Percentiles rank a stretch among this genome's conserved stretches.
These are phyloP conservation scores for Strigamia transsilvanica DNA, from an alignment of 2,888 invertebrate genomes.

Conservation along the genomic window DNA sequence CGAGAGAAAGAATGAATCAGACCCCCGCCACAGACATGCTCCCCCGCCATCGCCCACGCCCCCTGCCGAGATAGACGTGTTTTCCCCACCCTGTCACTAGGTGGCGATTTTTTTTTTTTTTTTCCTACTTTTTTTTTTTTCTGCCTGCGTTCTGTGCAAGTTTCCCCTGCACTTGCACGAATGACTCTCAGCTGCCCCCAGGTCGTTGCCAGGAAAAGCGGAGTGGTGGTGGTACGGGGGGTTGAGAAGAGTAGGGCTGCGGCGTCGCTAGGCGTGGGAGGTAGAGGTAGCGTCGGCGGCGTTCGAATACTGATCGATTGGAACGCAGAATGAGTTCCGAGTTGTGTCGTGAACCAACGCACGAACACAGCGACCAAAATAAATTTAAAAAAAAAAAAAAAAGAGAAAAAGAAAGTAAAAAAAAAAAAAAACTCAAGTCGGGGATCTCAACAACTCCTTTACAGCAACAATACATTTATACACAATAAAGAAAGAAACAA, in stretches of 20 bases:
- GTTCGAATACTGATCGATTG: conserved; percentile 50
- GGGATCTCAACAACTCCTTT: conserved; percentile 15
- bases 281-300: conserved; percentile 20
- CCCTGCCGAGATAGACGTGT: conserved; percentile 31
- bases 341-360: conserved; percentile 30
- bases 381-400: neutral
- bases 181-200: conserved; percentile 20
- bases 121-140: neutral
- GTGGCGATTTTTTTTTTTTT: conserved; percentile 8
- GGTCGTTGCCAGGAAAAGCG: conserved; percentile 23
- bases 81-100: conserved; percentile 33
- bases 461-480: neutral
- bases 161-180: conserved; percentile 9
- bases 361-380: conserved; percentile 2
- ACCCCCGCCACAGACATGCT: conserved; percentile 6
- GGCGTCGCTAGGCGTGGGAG: conserved; percentile 5
- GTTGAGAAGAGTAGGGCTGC: conserved; percentile 18
- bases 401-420: neutral
- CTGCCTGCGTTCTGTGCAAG: too few species aligned
- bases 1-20: conserved; percentile 38
- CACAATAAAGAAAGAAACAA: neutral
- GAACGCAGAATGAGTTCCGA: conserved; percentile 40
- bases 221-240: neutral
- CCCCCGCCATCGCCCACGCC: conserved; percentile 1
- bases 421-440: neutral